Evolutionary conservation across 2,888 invertebrate genomes (phyloP), one percentile per base, ranked within the genome.

Genomic region (Tridacna gigas): DNA sequence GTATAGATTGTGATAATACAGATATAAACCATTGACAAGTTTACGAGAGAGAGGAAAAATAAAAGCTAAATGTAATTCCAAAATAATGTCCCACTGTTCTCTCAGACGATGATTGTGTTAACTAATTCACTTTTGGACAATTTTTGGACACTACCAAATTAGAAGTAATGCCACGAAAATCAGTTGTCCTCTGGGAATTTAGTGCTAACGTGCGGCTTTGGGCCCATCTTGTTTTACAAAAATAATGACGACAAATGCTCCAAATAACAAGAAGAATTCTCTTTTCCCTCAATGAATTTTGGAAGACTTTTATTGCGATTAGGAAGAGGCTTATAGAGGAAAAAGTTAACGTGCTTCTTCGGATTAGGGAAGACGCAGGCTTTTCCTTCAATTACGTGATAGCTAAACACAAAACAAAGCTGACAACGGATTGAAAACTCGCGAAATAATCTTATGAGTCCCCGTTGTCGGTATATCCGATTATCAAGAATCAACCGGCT

Each of bases 361-460:
- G 83, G 86, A 84, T 86, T 86, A 84, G 75, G 47, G n/a, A 22
- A 37, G 13, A 67, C 28, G 37, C n/a, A 20, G 37, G 67, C 37
- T 76, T 75, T 85, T 85, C 82, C 77, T 77, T 82, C 77, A 85
- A 82, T 85, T 83, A 60, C 83, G 86, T 86, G 86, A 83, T 80
- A 79, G 60, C 80, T 81, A 81, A 77, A 77, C 67, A 81, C 82
- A 69, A 79, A 80, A 75, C 74, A 67, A 26, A 45, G 82, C 61
- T 77, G 60, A 66, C 71, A 51, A 25, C 12, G 71, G 71, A 48
- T 51, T 71, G 61, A 77, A 74, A 79, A 48, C 51, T 63, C 69
- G 11, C 56, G 61, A 56, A 75, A 78, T 83, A 80, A 80, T 81
- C 77, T 83, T 79, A 80, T 61, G 82, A 82, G 77, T 83, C 84